Percentiles rank a stretch among this genome's conserved stretches.
Evolutionary conservation across 2,888 invertebrate genomes (phyloP).

Genomic region (Pyrrhia umbra): DNA sequence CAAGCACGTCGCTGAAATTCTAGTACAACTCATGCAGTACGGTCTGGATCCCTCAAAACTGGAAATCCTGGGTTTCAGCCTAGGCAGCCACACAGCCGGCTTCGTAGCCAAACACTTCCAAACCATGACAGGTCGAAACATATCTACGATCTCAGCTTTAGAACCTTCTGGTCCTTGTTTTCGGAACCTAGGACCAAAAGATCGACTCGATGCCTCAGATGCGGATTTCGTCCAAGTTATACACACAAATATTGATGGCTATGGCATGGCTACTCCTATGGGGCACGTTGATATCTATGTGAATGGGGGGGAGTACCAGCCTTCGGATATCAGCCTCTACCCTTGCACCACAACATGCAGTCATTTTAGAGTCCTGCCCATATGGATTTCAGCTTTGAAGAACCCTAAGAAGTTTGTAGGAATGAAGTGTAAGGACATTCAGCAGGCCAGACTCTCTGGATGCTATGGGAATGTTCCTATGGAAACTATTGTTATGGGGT

Average conservation of each 20-base stretch:
- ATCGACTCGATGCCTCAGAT: constrained; percentile 77
- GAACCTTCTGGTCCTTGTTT: constrained; percentile 87
- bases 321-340: constrained; percentile 77
- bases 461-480: constrained; percentile 76
- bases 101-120: constrained; percentile 82
- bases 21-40: constrained; percentile 74
- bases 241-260: constrained; percentile 87
- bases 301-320: constrained; percentile 86
- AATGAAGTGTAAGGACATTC: constrained; percentile 78
- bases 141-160: constrained; percentile 81
- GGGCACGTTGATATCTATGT: constrained; percentile 85
- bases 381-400: constrained; percentile 80
- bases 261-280: constrained; percentile 84
- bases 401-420: constrained; percentile 80
- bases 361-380: constrained; percentile 78
- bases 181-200: constrained; percentile 70
- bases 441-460: constrained; percentile 79
- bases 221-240: constrained; percentile 85
- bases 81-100: constrained; percentile 84
- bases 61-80: constrained; percentile 84
- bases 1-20: constrained; percentile 81
- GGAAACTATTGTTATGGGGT: constrained; percentile 77
- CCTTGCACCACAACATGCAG: constrained; percentile 84
- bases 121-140: constrained; percentile 75
- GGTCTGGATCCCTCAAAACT: constrained; percentile 80